phyloP scores from a whole-genome alignment of 2,797 vertebrate species.

The Trematomus bernacchii region DNA sequence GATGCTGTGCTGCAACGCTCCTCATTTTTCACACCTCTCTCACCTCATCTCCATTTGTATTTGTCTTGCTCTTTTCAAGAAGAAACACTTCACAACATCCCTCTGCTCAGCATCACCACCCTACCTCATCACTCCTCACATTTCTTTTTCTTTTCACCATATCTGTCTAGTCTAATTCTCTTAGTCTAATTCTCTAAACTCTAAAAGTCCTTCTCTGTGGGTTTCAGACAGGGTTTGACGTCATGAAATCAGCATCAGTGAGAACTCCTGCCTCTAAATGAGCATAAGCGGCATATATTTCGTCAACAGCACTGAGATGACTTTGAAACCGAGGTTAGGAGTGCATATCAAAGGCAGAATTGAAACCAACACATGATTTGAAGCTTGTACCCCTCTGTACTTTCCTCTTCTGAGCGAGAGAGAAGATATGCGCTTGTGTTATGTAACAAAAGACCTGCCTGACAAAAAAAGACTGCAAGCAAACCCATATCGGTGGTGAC shows the following conservation, averaged over 20 bases:
- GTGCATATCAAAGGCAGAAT: slow-evolving; percentile 38
- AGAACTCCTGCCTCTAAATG: slow-evolving; percentile 25
- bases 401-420: slow-evolving; percentile 34
- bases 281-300: slow-evolving; percentile 27
- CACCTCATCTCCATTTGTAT: slow-evolving; percentile 5
- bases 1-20: slow-evolving; percentile 4
- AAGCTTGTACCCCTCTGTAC: slow-evolving; percentile 51
- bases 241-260: slow-evolving; percentile 1
- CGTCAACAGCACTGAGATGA: slow-evolving; percentile 19
- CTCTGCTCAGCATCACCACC: slow-evolving; percentile 11
- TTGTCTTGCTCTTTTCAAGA: slow-evolving; percentile 7
- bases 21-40: slow-evolving; percentile 18
- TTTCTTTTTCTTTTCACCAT: background rate
- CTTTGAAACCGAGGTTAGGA: slow-evolving; percentile 32
- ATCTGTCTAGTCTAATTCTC: background rate
- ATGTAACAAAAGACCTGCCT: slow-evolving; percentile 49
- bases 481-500: slow-evolving; percentile 57
- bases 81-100: background rate
- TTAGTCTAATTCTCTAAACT: background rate
- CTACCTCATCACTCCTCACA: slow-evolving; percentile 11
- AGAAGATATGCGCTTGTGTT: slow-evolving; percentile 49
- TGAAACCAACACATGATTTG: slow-evolving; percentile 57
- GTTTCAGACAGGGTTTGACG: slow-evolving; percentile 19
- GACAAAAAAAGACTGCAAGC: slow-evolving; percentile 53
- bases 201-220: background rate